phyloP scores from a whole-genome alignment of 1,140 invertebrate species.

The Drosophila nebulosa region DNA sequence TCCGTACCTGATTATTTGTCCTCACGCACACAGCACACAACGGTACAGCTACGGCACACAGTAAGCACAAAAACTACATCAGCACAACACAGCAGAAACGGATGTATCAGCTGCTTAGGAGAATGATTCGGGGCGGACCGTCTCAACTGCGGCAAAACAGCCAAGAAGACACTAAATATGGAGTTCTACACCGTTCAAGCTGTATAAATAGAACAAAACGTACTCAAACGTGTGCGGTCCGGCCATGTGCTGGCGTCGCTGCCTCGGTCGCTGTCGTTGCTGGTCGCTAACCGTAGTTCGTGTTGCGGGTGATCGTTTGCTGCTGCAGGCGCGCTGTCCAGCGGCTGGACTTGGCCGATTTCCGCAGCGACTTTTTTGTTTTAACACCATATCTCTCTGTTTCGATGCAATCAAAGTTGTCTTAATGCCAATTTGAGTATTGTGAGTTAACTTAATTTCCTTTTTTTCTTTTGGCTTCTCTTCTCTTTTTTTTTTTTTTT shows the following conservation, averaged over 20 bases:
- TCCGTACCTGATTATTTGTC: conserved; percentile 64
- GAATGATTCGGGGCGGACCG: conserved; percentile 45
- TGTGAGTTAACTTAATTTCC: conserved; percentile 28
- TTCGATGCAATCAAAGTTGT: conserved; percentile 56
- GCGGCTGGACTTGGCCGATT: not conserved
- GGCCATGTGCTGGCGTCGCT: conserved; percentile 33
- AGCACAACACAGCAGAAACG: no score
- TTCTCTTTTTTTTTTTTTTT: no score
- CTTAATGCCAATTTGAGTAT: conserved; percentile 66
- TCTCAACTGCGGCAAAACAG: conserved; percentile 71
- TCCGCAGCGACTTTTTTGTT: conserved; percentile 19
- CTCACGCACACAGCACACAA: not conserved
- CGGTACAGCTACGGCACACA: conserved; percentile 18
- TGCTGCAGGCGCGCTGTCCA: not conserved
- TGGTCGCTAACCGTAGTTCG: not conserved
- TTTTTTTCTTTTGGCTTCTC: no score
- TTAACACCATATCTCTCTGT: conserved; percentile 20
- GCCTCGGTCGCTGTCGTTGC: conserved; percentile 18
- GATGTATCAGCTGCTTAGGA: no score
- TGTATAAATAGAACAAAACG: conserved; percentile 80
- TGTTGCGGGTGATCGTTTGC: not conserved
- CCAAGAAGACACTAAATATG: conserved; percentile 80
- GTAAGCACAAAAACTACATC: conserved; percentile 34
- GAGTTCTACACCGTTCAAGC: conserved; percentile 71
- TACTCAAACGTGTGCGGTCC: conserved; percentile 35